These are phyloP conservation scores for Neocrepidodera transversa DNA, from an alignment of 2,888 invertebrate genomes.

Conservation along the genomic window DNA sequence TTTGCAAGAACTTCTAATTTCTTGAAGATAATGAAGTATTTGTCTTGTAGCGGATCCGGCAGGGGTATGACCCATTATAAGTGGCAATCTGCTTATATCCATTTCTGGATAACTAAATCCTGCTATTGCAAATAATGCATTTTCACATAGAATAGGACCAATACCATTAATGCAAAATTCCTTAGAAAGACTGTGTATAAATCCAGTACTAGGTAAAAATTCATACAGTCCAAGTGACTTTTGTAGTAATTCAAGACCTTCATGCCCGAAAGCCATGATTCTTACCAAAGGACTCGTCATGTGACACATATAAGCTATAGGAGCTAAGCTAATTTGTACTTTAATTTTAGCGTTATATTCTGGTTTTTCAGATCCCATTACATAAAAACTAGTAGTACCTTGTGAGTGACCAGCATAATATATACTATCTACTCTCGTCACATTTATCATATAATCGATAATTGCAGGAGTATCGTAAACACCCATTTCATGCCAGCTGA, in stretches of 20 bases:
- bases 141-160: slow-evolving; percentile 47
- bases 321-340: slow-evolving; percentile 73
- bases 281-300: slow-evolving; percentile 57
- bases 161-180: slow-evolving; percentile 20
- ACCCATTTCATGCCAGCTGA: slow-evolving; percentile 85
- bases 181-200: slow-evolving; percentile 55
- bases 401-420: slow-evolving; percentile 85
- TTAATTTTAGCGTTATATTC: slow-evolving; percentile 72
- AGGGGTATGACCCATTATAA: slow-evolving; percentile 45
- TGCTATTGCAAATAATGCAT: slow-evolving; percentile 50
- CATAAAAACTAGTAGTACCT: slow-evolving; percentile 75
- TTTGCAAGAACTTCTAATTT: slow-evolving; percentile 61
- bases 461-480: slow-evolving; percentile 79
- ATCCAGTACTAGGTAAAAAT: slow-evolving; percentile 67
- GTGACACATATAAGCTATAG: slow-evolving; percentile 70
- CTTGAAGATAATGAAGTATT: slow-evolving; percentile 75
- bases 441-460: slow-evolving; percentile 73
- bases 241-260: slow-evolving; percentile 36
- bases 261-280: slow-evolving; percentile 44
- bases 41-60: slow-evolving; percentile 67
- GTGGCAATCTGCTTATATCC: slow-evolving; percentile 49
- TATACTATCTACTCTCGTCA: slow-evolving; percentile 67
- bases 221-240: slow-evolving; percentile 64
- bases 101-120: slow-evolving; percentile 53
- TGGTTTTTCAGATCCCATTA: slow-evolving; percentile 70